Base-by-base conservation (phyloP, 2,888 invertebrate species). In the Cephonodes hylas region DNA sequence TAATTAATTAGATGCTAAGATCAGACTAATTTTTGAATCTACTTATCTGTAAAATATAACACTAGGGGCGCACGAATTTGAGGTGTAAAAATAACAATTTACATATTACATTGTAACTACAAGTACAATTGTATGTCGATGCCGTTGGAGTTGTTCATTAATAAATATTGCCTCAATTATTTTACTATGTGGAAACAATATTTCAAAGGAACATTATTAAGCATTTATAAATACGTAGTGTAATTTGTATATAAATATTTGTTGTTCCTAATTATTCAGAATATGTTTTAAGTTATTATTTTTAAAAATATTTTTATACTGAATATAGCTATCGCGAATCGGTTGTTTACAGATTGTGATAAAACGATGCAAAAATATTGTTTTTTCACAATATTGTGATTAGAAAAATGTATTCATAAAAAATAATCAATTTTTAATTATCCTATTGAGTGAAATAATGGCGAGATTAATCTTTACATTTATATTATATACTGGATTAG, bases 181-280 rank as follows among this genome's bases (percentile, higher is more conserved):
- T 23, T 25, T 25, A n/a, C 10, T 38, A n/a, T 38, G 4, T 4
- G 38, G 10, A 1, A 25, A 25, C 46, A 53, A 53, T 53, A 48
- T 25, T 48, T 53, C 0, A 20, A 31, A 53, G 10, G 18, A 31
- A 4, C 27, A 31, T 53, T 46, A 46, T 18, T 27, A 63, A 66
- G 71, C 68, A 70, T 74, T 74, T 71, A 70, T 67, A 60, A 63
- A 60, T 66, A 62, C 60, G 46, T 48, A 60, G 58, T 23, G 0
- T 66, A 57, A 46, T 59, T 48, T 63, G 59, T 62, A 65, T 6
- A 63, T 69, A 65, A 62, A 61, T 60, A 60, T 27, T 27, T 63
- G 65, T 68, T 69, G 75, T 75, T 76, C 73, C 75, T 74, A 74
- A 65, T 66, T 65, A 64, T 62, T 27, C 60, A 67, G 64, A 45